These are phyloP conservation scores for Luscinia megarhynchos DNA, from an alignment of 2,797 vertebrate species.

Conservation along the genomic window DNA sequence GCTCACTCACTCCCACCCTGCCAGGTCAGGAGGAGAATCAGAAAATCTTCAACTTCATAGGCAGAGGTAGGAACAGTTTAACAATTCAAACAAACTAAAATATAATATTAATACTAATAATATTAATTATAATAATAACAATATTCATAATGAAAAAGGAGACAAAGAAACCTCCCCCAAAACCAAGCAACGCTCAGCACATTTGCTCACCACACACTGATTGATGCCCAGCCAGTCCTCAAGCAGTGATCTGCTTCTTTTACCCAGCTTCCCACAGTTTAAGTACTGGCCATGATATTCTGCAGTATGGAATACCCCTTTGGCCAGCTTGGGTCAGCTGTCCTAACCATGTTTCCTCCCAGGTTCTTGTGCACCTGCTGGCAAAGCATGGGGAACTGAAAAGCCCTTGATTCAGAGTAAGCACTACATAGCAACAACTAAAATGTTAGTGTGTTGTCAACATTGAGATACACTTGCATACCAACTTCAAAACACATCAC, in stretches of 20 bases:
- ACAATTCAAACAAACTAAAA: neutral
- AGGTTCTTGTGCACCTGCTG: neutral
- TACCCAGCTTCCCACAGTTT: neutral
- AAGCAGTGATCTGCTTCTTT: neutral
- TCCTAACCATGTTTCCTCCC: neutral
- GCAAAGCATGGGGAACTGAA: neutral
- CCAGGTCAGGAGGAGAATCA: neutral
- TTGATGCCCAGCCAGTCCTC: neutral
- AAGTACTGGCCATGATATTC: neutral
- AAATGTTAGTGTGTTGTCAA: neutral
- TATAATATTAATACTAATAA: neutral
- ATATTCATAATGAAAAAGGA: neutral
- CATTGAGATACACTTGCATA: neutral
- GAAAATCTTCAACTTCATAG: neutral
- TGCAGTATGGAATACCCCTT: neutral
- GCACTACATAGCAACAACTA: neutral
- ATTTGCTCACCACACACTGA: neutral
- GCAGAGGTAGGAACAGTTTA: neutral
- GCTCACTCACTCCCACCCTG: neutral
- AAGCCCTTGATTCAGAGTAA: neutral
- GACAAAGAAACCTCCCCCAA: neutral
- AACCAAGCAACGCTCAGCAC: neutral
- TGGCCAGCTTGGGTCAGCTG: neutral
- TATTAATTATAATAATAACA: neutral
- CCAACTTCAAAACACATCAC: neutral